Base-by-base conservation (phyloP, 2,888 invertebrate genomes). In the Leptinotarsa tumamoca region DNA sequence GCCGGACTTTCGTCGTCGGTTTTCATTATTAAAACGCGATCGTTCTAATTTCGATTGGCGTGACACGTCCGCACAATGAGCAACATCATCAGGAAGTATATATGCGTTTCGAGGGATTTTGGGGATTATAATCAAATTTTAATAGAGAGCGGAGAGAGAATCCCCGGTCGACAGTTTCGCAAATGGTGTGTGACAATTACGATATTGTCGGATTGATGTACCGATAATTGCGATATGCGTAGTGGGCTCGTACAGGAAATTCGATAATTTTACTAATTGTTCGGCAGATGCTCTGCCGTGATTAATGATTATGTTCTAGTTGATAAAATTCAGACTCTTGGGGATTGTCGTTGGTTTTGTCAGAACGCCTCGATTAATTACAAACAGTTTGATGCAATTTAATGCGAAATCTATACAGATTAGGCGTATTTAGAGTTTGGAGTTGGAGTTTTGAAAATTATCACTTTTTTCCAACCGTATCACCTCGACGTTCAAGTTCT, bases 201-300 rank as follows among this genome's bases (percentile, higher is more conserved):
- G 69, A 79, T 77, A 79, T 79, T 77, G 73, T 56, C 68, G 72
- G 72, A 77, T 73, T 77, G 77, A 77, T 74, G 71, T 72, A 68
- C 71, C 77, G 72, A 79, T 79, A 77, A 79, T 77, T 72, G 66
- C 75, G 67, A 77, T 75, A 74, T 70, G 72, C 67, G 43, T 7
- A 17, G 43, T 63, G 43, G n/a, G 2, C 43, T 17, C 70, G 75
- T 71, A 75, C 79, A 75, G 82, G 69, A 82, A 80, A 82, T 81
- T 75, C 75, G 78, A 81, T 81, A 79, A 81, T 81, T 77, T 78
- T 73, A 69, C 75, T 81, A 80, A 81, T 80, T 81, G 80, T 72
- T 71, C 75, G 58, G 58, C 58, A 73, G 68, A 69, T 72, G 69
- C 58, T 68, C 63, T 51, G 72, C 61, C 76, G 61, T 78, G 76